These are phyloP conservation scores for Emydoidea blandingii DNA, from an alignment of 2,797 vertebrate genomes.

Conservation along the genomic window DNA sequence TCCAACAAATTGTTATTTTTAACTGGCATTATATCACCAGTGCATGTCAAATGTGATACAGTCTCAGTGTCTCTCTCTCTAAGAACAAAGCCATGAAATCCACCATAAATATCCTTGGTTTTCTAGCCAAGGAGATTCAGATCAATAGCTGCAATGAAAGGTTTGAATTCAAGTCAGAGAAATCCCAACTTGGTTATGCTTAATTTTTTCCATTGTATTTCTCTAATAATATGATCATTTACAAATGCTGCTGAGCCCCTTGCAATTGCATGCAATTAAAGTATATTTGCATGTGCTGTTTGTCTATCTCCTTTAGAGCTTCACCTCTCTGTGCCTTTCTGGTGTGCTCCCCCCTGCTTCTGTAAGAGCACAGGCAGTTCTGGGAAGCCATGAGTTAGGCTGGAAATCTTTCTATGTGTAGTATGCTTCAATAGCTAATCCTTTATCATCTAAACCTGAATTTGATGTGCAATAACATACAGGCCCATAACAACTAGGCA, in stretches of 20 bases:
- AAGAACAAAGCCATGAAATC: conserved; percentile 24
- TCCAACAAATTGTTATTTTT: not conserved
- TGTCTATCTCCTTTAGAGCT: not conserved
- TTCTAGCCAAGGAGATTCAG: conserved; percentile 30
- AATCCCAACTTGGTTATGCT: not conserved
- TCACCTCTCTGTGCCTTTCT: not conserved
- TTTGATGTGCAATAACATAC: not conserved
- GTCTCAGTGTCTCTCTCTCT: not conserved
- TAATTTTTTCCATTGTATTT: conserved; percentile 5
- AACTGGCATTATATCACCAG: not conserved
- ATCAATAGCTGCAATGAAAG: not conserved
- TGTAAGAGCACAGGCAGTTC: fast-evolving
- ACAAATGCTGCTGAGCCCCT: not conserved
- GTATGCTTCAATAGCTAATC: not conserved
- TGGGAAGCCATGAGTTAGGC: not conserved
- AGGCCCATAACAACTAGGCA: not conserved
- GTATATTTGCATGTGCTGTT: not conserved
- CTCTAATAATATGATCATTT: not conserved
- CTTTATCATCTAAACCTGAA: not conserved
- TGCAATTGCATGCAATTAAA: not conserved
- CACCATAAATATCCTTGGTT: not conserved
- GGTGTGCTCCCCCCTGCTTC: not conserved
- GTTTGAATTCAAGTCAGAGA: conserved; percentile 15
- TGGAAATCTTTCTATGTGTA: not conserved
- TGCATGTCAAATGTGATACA: not conserved